Evolutionary conservation across 2,797 vertebrate species (phyloP), one percentile per base, ranked within the genome.

Genomic region (Phoxinus dragarum): DNA sequence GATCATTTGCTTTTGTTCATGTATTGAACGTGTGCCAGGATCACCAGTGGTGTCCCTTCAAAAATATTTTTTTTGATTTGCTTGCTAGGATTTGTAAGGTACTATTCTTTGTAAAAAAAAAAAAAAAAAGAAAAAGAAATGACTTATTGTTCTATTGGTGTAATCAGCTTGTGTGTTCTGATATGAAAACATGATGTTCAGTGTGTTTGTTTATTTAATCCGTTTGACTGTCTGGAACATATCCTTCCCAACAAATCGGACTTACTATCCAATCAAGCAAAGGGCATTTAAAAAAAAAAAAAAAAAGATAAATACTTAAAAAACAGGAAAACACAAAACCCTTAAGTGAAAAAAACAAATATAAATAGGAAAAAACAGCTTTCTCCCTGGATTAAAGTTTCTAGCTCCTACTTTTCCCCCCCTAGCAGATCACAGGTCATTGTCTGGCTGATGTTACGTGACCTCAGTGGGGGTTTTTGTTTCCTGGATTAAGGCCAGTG

Each of bases 331-430:
- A 47, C 23, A 31, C 5, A 74, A 78, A 38, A 61, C 34, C 52
- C 40, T 75, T 69, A 89, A 90, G 89, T 89, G 73, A 91, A 80
- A 87, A 87, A 88, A 90, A 88, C 79, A 89, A 68, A 17, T 77
- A 89, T 78, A 72, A 64, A 85, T 85, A 83, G 81, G 81, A 80
- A 86, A 86, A 89, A 90, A 80, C 85, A 89, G 91, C 82, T 92
- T 90, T 87, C 75, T 90, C n/a, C 42, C 6, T 83, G 72, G 54
- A 75, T 82, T 40, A 23, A 80, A 88, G 86, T 90, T 92, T 93
- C 91, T 89, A 92, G 87, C 4, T 9, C 54, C 27, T 52, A 68
- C 31, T 23, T 56, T 68, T 78, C 10, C 47, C 14, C 19, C 40
- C 61, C 59, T 44, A 52, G 88, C 81, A 89, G 89, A 87, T 76